These are phyloP conservation scores for Ophioninae sp. DNA, from an alignment of 2,888 invertebrate genomes.

Conservation along the genomic window DNA sequence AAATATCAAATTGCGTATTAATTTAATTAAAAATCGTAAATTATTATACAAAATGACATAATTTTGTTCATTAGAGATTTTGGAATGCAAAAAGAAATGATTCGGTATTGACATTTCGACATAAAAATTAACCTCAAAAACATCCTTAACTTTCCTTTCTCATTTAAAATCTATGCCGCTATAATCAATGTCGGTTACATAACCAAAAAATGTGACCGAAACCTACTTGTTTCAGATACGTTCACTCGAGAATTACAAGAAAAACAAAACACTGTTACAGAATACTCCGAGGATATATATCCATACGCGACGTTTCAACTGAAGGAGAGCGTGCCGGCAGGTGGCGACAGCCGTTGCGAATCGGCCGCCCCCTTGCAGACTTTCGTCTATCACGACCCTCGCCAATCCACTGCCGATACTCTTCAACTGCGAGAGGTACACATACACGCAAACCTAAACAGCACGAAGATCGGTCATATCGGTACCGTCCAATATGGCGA, in stretches of 20 bases:
- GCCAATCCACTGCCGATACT: slow-evolving; percentile 88
- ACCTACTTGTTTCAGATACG: not conserved
- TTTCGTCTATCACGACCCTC: slow-evolving; percentile 95
- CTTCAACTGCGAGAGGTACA: slow-evolving; percentile 88
- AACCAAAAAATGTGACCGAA: not conserved
- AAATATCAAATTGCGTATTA: too few relatives aligned
- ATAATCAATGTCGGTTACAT: not conserved
- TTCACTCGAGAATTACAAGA: not conserved
- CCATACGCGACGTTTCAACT: slow-evolving; percentile 96
- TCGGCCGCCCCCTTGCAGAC: slow-evolving; percentile 81
- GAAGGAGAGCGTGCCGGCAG: slow-evolving; percentile 88
- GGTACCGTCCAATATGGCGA: not conserved
- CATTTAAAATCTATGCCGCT: too few relatives aligned
- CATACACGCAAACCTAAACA: slow-evolving; percentile 52
- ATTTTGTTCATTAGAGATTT: too few relatives aligned
- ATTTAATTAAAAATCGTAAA: too few relatives aligned
- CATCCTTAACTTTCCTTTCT: too few relatives aligned
- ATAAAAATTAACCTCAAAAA: too few relatives aligned
- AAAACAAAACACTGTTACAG: slow-evolving; percentile 80
- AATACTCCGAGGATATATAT: slow-evolving; percentile 96
- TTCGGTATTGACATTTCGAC: too few relatives aligned
- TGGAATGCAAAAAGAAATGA: too few relatives aligned
- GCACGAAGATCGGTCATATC: slow-evolving; percentile 2
- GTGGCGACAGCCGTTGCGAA: slow-evolving; percentile 95
- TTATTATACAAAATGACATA: too few relatives aligned